Conservation (phyloP, 2,888 invertebrate species). For the Muschampia plurimacula region DNA sequence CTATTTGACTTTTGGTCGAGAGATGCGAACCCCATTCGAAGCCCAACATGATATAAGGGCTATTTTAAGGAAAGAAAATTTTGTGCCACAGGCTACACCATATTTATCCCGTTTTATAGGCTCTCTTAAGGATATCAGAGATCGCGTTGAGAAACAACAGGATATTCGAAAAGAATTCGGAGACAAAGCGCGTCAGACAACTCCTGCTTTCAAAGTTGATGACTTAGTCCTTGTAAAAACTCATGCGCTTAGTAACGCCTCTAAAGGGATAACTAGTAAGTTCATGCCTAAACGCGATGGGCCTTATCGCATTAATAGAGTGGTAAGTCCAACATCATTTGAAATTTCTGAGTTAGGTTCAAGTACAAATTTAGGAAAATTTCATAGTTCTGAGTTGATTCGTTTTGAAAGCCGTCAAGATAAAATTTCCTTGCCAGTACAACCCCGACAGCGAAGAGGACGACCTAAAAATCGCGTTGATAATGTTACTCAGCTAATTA, state of each 20-base stretch:
- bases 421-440: too few species aligned
- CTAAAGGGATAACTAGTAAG: constrained; percentile 35
- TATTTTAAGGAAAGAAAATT: constrained; percentile 39
- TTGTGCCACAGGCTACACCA: constrained; percentile 42
- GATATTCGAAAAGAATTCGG: not conserved
- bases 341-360: not conserved
- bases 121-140: constrained; percentile 3
- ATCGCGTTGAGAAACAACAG: constrained; percentile 20
- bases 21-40: constrained; percentile 28
- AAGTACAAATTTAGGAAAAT: not conserved
- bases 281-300: constrained; percentile 39
- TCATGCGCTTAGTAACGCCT: constrained; percentile 31
- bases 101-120: constrained; percentile 28
- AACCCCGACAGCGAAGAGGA: too few species aligned
- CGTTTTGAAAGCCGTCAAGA: too few species aligned
- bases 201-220: too few species aligned
- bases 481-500: too few species aligned
- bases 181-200: too few species aligned
- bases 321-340: constrained; percentile 35
- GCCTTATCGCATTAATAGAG: constrained; percentile 24
- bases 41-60: constrained; percentile 27
- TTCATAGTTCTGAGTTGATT: not conserved
- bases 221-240: constrained; percentile 18
- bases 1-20: too few species aligned
- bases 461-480: too few species aligned